A percentile compares a stretch with the other conserved stretches of the same genome.
Conservation (phyloP, 2,888 invertebrate genomes). For the Machimus atricapillus region DNA sequence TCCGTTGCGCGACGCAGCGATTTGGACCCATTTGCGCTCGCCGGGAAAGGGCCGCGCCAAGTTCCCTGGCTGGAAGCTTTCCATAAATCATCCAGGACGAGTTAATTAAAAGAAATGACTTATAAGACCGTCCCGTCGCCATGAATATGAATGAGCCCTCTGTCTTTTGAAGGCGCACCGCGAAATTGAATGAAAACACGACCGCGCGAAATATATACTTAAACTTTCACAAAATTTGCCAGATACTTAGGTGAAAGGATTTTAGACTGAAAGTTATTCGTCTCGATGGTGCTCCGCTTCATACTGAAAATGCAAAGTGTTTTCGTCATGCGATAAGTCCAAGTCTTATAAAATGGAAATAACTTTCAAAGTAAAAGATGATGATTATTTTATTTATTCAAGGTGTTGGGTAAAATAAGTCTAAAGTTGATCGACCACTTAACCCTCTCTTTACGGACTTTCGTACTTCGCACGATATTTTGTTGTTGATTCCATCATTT, state of each 20-base stretch:
- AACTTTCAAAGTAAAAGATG: background rate
- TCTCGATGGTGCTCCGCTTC: background rate
- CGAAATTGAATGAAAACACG: background rate
- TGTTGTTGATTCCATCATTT: no score
- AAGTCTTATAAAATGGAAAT: background rate
- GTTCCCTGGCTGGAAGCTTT: background rate
- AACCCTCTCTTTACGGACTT: no score
- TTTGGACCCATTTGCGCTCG: background rate
- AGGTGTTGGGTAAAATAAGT: background rate
- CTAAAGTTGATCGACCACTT: no score
- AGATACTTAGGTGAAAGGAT: background rate
- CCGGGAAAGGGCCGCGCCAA: background rate
- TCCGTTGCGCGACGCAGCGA: background rate
- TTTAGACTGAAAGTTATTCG: background rate
- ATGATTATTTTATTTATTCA: background rate
- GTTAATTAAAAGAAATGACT: slow-evolving; percentile 29
- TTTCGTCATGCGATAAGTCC: background rate
- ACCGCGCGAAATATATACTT: background rate
- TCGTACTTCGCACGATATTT: no score
- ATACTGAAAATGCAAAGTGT: background rate
- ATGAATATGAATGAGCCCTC: slow-evolving; percentile 3
- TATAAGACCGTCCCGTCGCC: background rate
- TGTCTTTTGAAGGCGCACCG: background rate
- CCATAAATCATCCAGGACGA: background rate
- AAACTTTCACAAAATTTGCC: background rate